These are phyloP conservation scores for Tetanocera ferruginea DNA, from an alignment of 2,888 invertebrate genomes.

Conservation along the genomic window DNA sequence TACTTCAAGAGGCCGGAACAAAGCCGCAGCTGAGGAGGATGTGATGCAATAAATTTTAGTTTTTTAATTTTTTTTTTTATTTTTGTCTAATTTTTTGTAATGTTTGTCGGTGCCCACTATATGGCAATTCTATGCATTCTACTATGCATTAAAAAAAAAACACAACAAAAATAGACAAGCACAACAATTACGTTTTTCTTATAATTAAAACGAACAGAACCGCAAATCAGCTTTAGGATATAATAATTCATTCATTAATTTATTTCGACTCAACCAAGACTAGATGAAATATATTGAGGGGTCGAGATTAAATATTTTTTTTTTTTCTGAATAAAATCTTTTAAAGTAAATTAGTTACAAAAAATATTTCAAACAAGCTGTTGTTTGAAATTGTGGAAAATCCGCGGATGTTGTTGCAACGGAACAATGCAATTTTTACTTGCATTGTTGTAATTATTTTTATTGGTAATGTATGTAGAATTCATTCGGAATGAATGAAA, in stretches of 20 bases:
- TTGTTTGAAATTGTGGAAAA: too few species aligned
- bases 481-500: conserved; percentile 14
- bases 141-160: neutral
- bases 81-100: neutral
- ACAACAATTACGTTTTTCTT: neutral
- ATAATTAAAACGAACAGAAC: conserved; percentile 16
- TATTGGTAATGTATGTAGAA: too few species aligned
- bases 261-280: neutral
- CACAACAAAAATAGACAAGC: conserved; percentile 3
- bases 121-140: neutral
- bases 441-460: too few species aligned
- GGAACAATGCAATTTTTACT: too few species aligned
- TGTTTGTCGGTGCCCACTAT: neutral
- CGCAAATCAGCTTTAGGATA: neutral
- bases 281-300: neutral
- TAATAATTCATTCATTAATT: conserved; percentile 22
- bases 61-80: conserved; percentile 30
- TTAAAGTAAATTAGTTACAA: too few species aligned
- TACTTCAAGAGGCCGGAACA: conserved; percentile 29
- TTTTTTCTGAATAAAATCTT: neutral
- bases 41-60: conserved; percentile 48
- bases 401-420: too few species aligned
- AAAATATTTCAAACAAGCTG: too few species aligned
- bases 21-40: conserved; percentile 43
- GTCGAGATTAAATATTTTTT: neutral